Conservation (phyloP, 2,888 invertebrate species). For the Escarpia spicata region DNA sequence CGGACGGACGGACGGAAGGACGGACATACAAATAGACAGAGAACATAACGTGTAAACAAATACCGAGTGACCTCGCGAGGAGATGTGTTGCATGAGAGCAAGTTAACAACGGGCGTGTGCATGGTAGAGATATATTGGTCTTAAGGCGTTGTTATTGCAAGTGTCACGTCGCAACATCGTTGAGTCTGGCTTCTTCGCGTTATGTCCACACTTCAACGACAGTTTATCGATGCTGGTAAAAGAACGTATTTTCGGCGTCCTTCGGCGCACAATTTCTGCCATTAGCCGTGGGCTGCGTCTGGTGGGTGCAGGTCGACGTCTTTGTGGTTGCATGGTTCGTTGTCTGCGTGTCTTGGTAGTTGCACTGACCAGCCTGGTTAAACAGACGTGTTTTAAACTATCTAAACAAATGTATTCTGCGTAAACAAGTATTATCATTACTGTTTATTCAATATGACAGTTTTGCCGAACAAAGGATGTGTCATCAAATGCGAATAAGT, state of each 20-base stretch:
- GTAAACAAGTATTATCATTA: neutral
- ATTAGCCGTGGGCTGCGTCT: neutral
- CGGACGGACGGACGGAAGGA: neutral
- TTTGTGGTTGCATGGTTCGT: neutral
- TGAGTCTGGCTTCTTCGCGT: neutral
- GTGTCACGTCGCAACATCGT: neutral
- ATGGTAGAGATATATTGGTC: neutral
- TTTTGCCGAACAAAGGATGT: neutral
- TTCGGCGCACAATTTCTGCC: neutral
- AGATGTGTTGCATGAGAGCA: neutral
- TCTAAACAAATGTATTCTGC: neutral
- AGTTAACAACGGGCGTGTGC: neutral
- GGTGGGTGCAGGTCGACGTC: neutral
- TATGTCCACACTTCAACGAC: neutral
- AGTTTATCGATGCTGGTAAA: neutral
- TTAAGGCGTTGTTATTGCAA: neutral
- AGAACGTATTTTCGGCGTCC: neutral
- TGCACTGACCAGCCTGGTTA: neutral
- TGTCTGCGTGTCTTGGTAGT: neutral
- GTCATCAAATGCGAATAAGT: neutral
- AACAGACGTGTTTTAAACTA: neutral
- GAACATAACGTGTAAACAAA: neutral
- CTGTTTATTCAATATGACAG: neutral
- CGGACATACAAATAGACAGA: neutral
- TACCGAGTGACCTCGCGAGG: neutral